Base-by-base conservation (phyloP, 2,113 vertebrate genomes). In the Aix galericulata region DNA sequence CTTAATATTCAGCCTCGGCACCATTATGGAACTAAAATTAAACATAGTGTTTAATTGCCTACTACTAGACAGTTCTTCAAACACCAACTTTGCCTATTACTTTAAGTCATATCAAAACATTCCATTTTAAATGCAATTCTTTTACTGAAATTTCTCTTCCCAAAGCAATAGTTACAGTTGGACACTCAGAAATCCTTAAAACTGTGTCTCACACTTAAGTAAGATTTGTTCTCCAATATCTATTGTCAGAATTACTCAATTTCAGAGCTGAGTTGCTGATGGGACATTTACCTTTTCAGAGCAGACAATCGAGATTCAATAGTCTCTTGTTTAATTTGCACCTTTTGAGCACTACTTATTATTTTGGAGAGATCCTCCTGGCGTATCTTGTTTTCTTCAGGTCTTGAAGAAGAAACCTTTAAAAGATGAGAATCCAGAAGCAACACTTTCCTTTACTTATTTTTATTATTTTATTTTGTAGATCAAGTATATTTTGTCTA, bases 361-460 rank as follows among this genome's bases (percentile, higher is more conserved):
- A 99, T 99, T 98, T 99, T 98, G 52, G 98, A 98, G 91, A 99
- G 97, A 96, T 99, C 99, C 69, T 99, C 99, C 92, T 99, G 99
- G 85, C 98, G 97, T 80, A 99, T 98, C 97, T 99, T 99, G 88
- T 91, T 98, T 95, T 99, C 99, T 96, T 99, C 99, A 52, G 99
- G 99, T 90, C 98, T 98, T 2, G 98, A 95, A 89, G 98, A 98
- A 55, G 99, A 99, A 96, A 99, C 99, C 99, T 99, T 95, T 59
- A 82, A 80, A 94, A 97, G 27, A 76, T 55, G 32, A 78, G 77
- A 96, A 93, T 50, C 50, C 81, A 96, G 66, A 94, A 83, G 88
- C 16, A 88, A 31, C 7, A 53, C 4, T 44, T 88, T 15, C 14
- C 25, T 90, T 95, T 48, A 91, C 4, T 88, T 16, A 32, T 5